Conservation (phyloP, 1,140 invertebrate genomes). For the Anastrepha obliqua region DNA sequence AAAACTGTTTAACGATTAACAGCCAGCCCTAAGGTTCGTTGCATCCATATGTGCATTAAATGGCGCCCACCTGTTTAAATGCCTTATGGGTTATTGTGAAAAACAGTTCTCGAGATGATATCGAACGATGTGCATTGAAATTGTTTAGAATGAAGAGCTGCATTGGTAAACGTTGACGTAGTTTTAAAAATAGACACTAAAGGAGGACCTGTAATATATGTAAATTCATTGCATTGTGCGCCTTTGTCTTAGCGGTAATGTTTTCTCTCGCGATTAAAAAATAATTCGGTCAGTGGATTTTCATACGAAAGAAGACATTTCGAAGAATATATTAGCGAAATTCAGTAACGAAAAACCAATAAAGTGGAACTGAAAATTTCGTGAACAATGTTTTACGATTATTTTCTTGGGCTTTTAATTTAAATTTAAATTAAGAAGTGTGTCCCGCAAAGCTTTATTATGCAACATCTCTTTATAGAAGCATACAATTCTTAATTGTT, state of each 20-base stretch:
- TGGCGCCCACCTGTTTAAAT: neutral
- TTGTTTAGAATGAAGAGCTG: constrained; percentile 26
- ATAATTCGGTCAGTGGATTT: constrained; percentile 48
- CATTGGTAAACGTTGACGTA: constrained; percentile 5
- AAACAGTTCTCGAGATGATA: constrained; percentile 19
- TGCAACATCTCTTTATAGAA: neutral
- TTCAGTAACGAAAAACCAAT: neutral
- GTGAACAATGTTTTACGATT: no score
- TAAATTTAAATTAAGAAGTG: neutral
- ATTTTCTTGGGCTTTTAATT: neutral
- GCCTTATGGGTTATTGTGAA: neutral
- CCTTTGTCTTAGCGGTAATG: constrained; percentile 13
- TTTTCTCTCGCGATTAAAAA: constrained; percentile 25
- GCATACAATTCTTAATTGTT: neutral
- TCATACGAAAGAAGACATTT: neutral
- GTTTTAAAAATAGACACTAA: constrained; percentile 38
- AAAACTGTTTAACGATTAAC: no score
- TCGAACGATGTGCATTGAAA: constrained; percentile 45
- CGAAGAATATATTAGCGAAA: neutral
- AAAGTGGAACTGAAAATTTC: neutral
- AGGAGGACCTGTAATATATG: constrained; percentile 36
- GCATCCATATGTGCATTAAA: neutral
- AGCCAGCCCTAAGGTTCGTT: constrained; percentile 1
- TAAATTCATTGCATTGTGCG: constrained; percentile 18
- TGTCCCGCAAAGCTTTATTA: neutral